Evolutionary conservation across 2,797 vertebrate species (phyloP).

Genomic region (Pseudochaenichthys georgianus): DNA sequence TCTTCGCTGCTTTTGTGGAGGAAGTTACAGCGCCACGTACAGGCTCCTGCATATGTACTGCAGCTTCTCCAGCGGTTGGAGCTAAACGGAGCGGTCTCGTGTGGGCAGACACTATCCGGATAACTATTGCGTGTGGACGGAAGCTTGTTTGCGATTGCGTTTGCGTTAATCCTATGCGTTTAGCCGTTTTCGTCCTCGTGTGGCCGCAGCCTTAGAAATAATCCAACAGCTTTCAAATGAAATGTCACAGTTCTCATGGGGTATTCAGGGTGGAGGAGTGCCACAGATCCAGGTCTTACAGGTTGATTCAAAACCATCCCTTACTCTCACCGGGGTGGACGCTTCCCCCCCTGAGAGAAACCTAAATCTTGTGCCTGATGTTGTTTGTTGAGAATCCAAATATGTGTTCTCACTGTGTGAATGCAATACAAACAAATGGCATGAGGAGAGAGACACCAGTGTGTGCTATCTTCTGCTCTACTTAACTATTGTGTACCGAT

Average conservation of each 20-base stretch:
- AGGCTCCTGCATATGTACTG: too few species aligned
- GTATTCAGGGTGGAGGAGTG: slow-evolving; percentile 9
- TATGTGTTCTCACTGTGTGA: slow-evolving; percentile 29
- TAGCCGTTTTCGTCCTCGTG: too few species aligned
- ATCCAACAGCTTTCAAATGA: slow-evolving; percentile 15
- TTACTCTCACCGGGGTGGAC: slow-evolving; percentile 31
- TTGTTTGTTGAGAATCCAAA: slow-evolving; percentile 40
- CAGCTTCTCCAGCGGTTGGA: too few species aligned
- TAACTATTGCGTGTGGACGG: too few species aligned
- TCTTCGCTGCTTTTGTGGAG: too few species aligned
- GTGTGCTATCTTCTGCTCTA: not conserved
- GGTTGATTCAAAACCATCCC: slow-evolving; percentile 49
- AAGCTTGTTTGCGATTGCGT: too few species aligned
- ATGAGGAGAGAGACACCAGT: not conserved
- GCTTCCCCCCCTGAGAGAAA: slow-evolving; percentile 64
- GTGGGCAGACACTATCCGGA: too few species aligned
- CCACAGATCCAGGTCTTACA: slow-evolving; percentile 18
- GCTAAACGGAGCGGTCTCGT: too few species aligned
- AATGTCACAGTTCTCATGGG: slow-evolving; percentile 5
- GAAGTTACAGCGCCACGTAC: too few species aligned
- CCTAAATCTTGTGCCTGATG: slow-evolving; percentile 28
- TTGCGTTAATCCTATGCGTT: too few species aligned
- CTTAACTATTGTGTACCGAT: not conserved
- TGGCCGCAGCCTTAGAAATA: too few species aligned
- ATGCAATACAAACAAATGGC: slow-evolving; percentile 19